Evolutionary conservation across 1,140 invertebrate genomes (phyloP).

Genomic region (Drosophila kikkawai): DNA sequence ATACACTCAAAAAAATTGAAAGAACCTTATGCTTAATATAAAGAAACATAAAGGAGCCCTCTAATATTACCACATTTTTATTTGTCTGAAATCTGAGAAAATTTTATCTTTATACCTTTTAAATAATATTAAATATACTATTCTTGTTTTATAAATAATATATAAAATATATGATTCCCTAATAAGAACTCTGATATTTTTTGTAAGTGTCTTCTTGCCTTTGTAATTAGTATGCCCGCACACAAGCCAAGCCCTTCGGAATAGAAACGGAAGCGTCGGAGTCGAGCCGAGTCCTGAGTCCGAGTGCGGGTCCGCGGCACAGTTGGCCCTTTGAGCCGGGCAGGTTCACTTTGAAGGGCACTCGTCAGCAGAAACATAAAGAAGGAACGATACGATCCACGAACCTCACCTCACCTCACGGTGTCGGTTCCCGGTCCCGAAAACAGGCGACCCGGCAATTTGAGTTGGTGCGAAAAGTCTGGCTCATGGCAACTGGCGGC

Average conservation of each 20-base stretch:
- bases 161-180: not conserved
- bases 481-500: conserved; percentile 67
- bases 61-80: too few species aligned
- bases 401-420: not conserved
- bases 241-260: conserved; percentile 40
- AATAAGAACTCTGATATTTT: not conserved
- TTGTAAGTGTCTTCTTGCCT: conserved; percentile 29
- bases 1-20: conserved; percentile 5
- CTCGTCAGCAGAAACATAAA: conserved; percentile 52
- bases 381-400: conserved; percentile 32
- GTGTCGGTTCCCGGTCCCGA: conserved; percentile 11
- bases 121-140: not conserved
- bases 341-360: conserved; percentile 72
- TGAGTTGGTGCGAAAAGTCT: conserved; percentile 74
- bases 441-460: conserved; percentile 49
- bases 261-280: conserved; percentile 22
- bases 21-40: not conserved
- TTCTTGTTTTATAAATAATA: too few species aligned
- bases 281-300: not conserved
- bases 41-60: too few species aligned
- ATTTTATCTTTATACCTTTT: too few species aligned
- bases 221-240: conserved; percentile 79
- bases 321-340: conserved; percentile 21
- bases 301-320: conserved; percentile 2
- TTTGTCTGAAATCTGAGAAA: too few species aligned